These are phyloP conservation scores for Cariama cristata DNA, from an alignment of 2,113 vertebrate species.

Conservation along the genomic window DNA sequence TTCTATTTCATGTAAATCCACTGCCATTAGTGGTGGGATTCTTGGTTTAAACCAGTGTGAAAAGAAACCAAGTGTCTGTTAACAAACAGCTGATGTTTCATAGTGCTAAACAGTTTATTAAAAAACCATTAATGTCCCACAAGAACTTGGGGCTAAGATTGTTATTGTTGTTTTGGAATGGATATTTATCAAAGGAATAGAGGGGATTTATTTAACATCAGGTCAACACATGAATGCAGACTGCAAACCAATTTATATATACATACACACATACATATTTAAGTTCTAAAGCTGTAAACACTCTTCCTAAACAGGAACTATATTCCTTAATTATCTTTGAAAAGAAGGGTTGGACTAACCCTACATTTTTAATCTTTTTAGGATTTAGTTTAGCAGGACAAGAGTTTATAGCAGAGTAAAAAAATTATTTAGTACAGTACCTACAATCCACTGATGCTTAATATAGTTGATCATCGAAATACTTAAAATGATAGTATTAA, in stretches of 20 bases:
- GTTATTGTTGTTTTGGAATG: neutral
- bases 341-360: constrained; percentile 7
- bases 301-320: neutral
- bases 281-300: neutral
- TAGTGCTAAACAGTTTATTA: neutral
- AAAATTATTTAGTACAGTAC: constrained; percentile 28
- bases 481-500: constrained; percentile 47
- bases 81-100: neutral
- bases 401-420: constrained; percentile 3
- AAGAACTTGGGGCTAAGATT: neutral
- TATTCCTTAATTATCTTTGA: constrained; percentile 29
- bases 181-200: neutral
- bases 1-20: neutral
- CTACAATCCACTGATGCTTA: neutral
- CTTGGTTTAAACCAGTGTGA: neutral
- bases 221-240: neutral
- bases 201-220: neutral
- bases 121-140: neutral
- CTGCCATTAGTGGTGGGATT: neutral
- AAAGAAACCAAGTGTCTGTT: neutral
- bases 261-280: neutral
- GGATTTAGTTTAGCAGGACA: constrained; percentile 53
- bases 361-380: constrained; percentile 47
- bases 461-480: neutral
- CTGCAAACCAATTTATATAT: neutral